Conservation (phyloP, 2,797 vertebrate genomes). For the Bucorvus abyssinicus region DNA sequence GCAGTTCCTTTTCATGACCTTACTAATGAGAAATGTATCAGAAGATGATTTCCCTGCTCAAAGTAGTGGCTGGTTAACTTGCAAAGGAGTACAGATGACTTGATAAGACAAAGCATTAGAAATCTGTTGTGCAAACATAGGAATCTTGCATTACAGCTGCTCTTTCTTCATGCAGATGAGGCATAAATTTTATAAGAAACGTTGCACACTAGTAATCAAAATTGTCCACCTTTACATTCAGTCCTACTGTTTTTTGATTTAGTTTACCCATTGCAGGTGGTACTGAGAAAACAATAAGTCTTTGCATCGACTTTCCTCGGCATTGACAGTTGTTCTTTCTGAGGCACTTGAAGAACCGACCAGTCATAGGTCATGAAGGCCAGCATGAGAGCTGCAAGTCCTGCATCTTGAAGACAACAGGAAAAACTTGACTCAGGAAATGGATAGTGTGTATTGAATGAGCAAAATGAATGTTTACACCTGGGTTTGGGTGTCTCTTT, state of each 20-base stretch:
- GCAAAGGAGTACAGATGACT: background rate
- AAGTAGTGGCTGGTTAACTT: background rate
- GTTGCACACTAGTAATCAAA: background rate
- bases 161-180: background rate
- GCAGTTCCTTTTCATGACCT: background rate
- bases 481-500: background rate
- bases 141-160: background rate
- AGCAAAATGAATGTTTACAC: background rate
- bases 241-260: background rate
- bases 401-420: background rate
- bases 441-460: background rate
- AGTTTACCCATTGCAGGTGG: background rate
- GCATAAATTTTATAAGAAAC: background rate
- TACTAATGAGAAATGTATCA: background rate
- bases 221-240: background rate
- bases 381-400: background rate
- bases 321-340: background rate
- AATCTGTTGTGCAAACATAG: background rate
- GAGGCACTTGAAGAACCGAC: background rate
- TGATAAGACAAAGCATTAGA: background rate
- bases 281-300: background rate
- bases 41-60: background rate
- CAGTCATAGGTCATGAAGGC: background rate
- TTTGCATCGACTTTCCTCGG: background rate
- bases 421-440: background rate